Evolutionary conservation across 2,113 vertebrate genomes (phyloP).

Genomic region (Chinchilla lanigera): DNA sequence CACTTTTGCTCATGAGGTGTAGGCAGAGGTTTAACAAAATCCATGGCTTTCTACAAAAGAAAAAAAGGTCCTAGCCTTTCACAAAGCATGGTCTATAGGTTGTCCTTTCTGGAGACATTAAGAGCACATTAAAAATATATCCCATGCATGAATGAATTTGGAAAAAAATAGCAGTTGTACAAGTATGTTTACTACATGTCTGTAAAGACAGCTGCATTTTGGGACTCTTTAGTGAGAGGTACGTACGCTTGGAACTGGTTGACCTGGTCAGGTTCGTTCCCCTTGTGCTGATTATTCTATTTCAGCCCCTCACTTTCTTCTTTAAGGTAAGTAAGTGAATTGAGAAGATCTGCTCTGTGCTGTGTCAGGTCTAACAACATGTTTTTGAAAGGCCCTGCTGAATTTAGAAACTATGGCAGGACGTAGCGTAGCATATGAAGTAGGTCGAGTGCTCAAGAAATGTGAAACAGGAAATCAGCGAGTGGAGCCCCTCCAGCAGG

Average conservation of each 20-base stretch:
- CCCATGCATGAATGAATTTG: slow-evolving; percentile 5
- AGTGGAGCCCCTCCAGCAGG: background rate
- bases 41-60: background rate
- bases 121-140: background rate
- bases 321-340: background rate
- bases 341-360: background rate
- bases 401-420: background rate
- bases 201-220: background rate
- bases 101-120: background rate
- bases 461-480: background rate
- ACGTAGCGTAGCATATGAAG: background rate
- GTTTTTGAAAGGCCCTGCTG: background rate
- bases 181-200: background rate
- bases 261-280: background rate
- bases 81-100: background rate
- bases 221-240: background rate
- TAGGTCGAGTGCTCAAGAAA: background rate
- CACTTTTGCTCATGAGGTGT: background rate
- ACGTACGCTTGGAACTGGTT: background rate
- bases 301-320: background rate
- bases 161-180: background rate
- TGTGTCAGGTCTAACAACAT: background rate
- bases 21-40: background rate
- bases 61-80: background rate
- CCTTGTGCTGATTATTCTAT: background rate